Evolutionary conservation across 2,113 vertebrate species (phyloP), one percentile per base, ranked within the genome.

Genomic region (Nestor notabilis): DNA sequence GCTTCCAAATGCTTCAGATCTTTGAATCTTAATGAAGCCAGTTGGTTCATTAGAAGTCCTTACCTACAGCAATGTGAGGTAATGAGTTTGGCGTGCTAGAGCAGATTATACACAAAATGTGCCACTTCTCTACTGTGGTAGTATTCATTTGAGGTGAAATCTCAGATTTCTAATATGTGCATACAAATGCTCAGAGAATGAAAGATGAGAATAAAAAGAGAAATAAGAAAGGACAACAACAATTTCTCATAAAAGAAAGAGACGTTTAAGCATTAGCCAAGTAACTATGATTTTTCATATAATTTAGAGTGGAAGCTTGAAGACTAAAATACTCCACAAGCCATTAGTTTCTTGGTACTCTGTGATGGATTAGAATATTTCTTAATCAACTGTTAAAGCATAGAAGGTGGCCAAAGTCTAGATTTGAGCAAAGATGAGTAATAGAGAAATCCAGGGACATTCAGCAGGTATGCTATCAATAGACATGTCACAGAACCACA

Each of bases 341-440:
- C 95, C 89, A 97, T 97, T 97, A 95, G 90, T 87, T 98, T 95
- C 93, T 96, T 86, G 84, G 85, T 95, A 95, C 55, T 88, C 90
- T 96, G 86, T 71, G 94, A 96, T 1, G 2, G 87, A 97, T 97
- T 97, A 98, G 87, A 97, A 49, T 80, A 91, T 97, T 97, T 97
- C 94, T 97, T 97, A 97, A 98, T 96, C 95, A 97, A 97, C 81
- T 94, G 88, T 76, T 97, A 94, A 97, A 93, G 89, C 82, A 93
- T 63, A 91, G 85, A 96, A 95, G 92, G 52, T 52, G 70, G 64
- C 82, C 76, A 95, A 94, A 96, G 58, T 64, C 47, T 87, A 80
- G 68, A 93, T 90, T 86, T 93, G 86, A 95, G 61, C 49, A 94
- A 98, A 96, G 64, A 43, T 55, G 24, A 53, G 28, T 64, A 94